A percentile compares a stretch with the other conserved stretches of the same genome.
Evolutionary conservation across 1,140 invertebrate genomes (phyloP).

Genomic region (Drosophila bifasciata): DNA sequence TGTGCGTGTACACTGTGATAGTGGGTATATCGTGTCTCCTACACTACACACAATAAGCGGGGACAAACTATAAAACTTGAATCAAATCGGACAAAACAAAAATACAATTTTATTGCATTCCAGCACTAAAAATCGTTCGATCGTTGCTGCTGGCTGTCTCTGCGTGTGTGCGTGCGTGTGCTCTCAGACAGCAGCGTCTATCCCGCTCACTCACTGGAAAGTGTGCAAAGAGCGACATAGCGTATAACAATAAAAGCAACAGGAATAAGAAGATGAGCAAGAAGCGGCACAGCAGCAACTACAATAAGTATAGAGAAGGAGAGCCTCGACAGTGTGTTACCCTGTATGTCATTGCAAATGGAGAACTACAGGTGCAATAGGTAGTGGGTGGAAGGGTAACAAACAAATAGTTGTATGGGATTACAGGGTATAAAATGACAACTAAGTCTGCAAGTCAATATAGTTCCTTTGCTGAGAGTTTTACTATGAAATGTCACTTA

Average conservation of each 20-base stretch:
- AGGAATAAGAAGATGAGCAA: slow-evolving; percentile 4
- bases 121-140: slow-evolving; percentile 80
- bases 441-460: no score
- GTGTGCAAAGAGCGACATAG: slow-evolving; percentile 27
- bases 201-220: slow-evolving; percentile 31
- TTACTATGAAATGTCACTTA: no score
- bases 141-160: slow-evolving; percentile 49
- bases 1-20: slow-evolving; percentile 20
- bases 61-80: slow-evolving; percentile 81
- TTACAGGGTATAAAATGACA: no score
- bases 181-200: slow-evolving; percentile 21
- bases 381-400: no score
- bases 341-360: no score
- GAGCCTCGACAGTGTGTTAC: no score
- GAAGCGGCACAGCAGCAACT: slow-evolving; percentile 7
- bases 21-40: slow-evolving; percentile 33
- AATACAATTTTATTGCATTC: slow-evolving; percentile 80
- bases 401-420: no score
- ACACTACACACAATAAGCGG: slow-evolving; percentile 75
- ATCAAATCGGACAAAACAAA: slow-evolving; percentile 82
- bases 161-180: slow-evolving; percentile 41
- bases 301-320: no score
- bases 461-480: no score
- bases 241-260: slow-evolving; percentile 19
- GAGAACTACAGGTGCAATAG: no score